phyloP scores from a whole-genome alignment of 2,113 vertebrate genomes.

The Rhizomys pruinosus region DNA sequence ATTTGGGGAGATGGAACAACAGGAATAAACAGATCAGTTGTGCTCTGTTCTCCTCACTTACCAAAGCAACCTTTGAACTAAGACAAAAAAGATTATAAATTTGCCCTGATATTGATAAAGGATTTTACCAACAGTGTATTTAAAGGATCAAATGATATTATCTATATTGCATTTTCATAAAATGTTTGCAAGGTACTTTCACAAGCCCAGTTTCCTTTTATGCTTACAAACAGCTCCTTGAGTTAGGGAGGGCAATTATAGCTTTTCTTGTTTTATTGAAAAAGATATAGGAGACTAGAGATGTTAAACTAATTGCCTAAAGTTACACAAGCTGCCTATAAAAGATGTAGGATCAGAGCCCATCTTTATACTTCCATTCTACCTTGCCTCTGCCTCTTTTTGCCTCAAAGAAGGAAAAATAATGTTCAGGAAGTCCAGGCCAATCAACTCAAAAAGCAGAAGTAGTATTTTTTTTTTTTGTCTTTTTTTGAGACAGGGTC shows the following conservation, averaged over 20 bases:
- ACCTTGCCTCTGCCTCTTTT: too few relatives aligned
- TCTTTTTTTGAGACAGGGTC: too few relatives aligned
- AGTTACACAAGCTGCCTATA: slow-evolving; percentile 29
- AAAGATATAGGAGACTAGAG: neutral
- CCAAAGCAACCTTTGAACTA: neutral
- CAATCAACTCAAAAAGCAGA: slow-evolving; percentile 32
- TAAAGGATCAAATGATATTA: slow-evolving; percentile 9
- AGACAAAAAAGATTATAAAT: too few relatives aligned
- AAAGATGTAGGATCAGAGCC: slow-evolving; percentile 19
- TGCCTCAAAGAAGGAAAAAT: slow-evolving; percentile 18
- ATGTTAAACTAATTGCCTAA: slow-evolving; percentile 40
- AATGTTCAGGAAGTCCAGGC: slow-evolving; percentile 3
- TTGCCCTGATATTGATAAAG: neutral
- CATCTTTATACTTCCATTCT: too few relatives aligned
- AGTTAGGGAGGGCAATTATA: slow-evolving; percentile 1
- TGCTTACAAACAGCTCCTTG: neutral
- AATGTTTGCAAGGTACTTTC: slow-evolving; percentile 57
- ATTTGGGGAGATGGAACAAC: neutral
- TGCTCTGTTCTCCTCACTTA: neutral
- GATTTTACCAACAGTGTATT: slow-evolving; percentile 1
- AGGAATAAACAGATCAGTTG: neutral
- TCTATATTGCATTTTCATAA: slow-evolving; percentile 46
- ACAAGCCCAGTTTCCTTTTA: slow-evolving; percentile 47
- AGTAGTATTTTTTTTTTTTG: slow-evolving; percentile 5
- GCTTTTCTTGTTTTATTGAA: slow-evolving; percentile 46